Percentiles rank a stretch among this genome's conserved stretches.
phyloP scores from a whole-genome alignment of 2,888 invertebrate genomes.

The Mimumesa dahlbomi region DNA sequence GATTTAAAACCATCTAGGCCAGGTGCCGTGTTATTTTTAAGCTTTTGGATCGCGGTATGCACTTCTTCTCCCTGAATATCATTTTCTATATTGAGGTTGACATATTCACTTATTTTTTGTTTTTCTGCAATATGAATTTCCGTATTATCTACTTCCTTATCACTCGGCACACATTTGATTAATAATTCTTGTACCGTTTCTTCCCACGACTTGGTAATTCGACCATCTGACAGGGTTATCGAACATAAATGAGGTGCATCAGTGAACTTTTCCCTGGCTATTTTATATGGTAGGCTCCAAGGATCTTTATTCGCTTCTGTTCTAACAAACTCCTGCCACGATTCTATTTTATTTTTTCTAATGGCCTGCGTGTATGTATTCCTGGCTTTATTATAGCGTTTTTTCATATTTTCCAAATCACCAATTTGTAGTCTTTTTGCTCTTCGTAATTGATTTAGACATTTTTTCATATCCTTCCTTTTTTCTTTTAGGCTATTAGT shows the following conservation, averaged over 20 bases:
- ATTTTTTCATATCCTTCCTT: not conserved
- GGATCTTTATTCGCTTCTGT: slow-evolving; percentile 5
- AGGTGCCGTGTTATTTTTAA: slow-evolving; percentile 10
- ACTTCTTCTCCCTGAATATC: not conserved
- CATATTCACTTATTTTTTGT: not conserved
- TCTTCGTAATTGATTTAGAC: not conserved
- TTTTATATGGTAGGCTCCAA: slow-evolving; percentile 2
- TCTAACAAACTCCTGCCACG: not conserved
- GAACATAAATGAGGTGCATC: not conserved
- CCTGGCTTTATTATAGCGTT: not conserved
- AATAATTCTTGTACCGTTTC: not conserved
- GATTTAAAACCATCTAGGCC: not conserved
- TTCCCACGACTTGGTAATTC: not conserved
- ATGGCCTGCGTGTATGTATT: not conserved
- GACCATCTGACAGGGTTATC: not conserved
- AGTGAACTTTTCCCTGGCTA: slow-evolving; percentile 1
- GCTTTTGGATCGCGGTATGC: not conserved
- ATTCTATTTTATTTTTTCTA: not conserved
- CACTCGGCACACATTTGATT: not conserved
- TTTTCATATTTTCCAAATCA: no score
- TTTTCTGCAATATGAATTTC: not conserved
- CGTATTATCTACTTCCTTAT: not conserved
- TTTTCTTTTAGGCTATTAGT: not conserved
- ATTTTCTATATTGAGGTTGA: not conserved
- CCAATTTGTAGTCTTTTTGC: not conserved